Evolutionary conservation across 2,888 invertebrate species (phyloP).

Genomic region (Mesoligia furuncula): DNA sequence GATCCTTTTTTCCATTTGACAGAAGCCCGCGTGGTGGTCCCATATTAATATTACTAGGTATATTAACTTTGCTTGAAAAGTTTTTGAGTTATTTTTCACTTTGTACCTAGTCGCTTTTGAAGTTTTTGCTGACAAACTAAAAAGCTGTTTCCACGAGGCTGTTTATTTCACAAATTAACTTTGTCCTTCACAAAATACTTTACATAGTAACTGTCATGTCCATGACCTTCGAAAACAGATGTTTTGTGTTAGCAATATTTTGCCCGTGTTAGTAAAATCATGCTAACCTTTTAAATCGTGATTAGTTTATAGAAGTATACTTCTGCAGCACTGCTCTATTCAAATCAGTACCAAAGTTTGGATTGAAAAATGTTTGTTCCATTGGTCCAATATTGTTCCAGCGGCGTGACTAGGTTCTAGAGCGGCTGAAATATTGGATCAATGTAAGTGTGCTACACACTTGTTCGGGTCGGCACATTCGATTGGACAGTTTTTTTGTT

Average conservation of each 20-base stretch:
- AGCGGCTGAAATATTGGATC: background rate
- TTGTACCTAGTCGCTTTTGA: background rate
- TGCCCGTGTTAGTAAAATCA: background rate
- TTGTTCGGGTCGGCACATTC: background rate
- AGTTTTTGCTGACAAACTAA: background rate
- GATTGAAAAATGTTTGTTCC: background rate
- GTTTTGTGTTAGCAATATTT: background rate
- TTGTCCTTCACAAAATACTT: background rate
- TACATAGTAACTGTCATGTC: no score
- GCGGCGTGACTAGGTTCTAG: background rate
- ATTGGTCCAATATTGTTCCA: background rate
- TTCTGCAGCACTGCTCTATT: background rate
- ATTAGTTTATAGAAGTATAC: background rate
- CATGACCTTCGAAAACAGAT: slow-evolving; percentile 18
- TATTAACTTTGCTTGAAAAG: background rate
- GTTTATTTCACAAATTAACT: slow-evolving; percentile 12
- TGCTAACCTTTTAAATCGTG: background rate
- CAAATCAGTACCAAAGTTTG: background rate
- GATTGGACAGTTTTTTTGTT: background rate
- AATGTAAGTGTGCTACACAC: background rate
- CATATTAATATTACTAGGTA: background rate
- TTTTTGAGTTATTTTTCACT: background rate
- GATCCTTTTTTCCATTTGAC: background rate
- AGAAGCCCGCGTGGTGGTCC: background rate
- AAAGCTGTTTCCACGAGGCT: background rate